phyloP scores from a whole-genome alignment of 53 echinoderm and acorn worm species.

The Holothuria scabra region DNA sequence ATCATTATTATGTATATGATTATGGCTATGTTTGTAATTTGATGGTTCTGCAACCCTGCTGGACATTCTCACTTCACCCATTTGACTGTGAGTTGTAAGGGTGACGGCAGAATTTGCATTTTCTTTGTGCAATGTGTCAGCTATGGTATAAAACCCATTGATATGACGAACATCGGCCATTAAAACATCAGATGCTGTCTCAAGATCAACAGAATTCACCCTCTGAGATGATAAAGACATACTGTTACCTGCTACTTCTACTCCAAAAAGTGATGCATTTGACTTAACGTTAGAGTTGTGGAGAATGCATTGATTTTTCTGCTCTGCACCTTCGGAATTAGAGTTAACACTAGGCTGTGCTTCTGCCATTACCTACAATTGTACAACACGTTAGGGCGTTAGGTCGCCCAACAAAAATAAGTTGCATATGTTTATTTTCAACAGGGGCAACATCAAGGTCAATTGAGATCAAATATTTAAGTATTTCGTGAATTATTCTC shows the following conservation, averaged over 20 bases:
- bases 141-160: conserved; percentile 47
- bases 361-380: background rate
- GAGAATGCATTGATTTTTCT: background rate
- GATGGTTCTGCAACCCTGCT: conserved; percentile 39
- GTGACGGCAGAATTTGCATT: conserved; percentile 51
- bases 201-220: conserved; percentile 5
- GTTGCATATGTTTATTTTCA: no score
- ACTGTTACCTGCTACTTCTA: background rate
- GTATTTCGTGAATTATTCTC: no score
- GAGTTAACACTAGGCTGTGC: conserved; percentile 29
- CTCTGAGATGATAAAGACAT: background rate
- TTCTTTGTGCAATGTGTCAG: conserved; percentile 47
- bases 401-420: no score
- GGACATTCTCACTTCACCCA: conserved; percentile 49
- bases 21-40: conserved; percentile 27
- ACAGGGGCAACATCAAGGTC: no score
- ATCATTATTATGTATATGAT: background rate
- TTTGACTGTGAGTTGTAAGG: conserved; percentile 36
- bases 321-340: background rate
- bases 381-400: background rate
- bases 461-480: no score
- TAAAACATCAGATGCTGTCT: background rate
- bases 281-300: background rate
- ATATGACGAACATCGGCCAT: conserved; percentile 29
- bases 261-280: background rate